Conservation (phyloP, 2,888 invertebrate species). For the Mythimna ferrago region DNA sequence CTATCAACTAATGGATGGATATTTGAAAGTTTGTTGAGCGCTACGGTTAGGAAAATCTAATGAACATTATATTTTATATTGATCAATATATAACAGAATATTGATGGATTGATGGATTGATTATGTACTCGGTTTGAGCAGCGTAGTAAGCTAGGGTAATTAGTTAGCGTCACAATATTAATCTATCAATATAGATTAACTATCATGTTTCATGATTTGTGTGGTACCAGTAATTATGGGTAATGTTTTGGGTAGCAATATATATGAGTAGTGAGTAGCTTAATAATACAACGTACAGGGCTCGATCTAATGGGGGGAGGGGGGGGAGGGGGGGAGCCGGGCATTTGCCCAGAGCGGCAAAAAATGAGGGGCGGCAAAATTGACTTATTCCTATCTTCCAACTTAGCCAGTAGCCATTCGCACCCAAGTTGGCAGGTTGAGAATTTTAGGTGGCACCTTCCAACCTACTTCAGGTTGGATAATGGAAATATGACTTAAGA, state of each 20-base stretch:
- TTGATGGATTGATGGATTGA: constrained; percentile 45
- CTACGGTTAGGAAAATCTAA: constrained; percentile 24
- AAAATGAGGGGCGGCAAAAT: too few relatives aligned
- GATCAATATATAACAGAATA: constrained; percentile 30
- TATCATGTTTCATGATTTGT: constrained; percentile 8
- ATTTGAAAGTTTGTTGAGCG: constrained; percentile 43
- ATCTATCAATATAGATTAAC: constrained; percentile 9
- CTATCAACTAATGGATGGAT: constrained; percentile 64
- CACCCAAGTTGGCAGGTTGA: too few relatives aligned
- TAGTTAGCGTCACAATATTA: constrained; percentile 26
- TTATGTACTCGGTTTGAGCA: constrained; percentile 8
- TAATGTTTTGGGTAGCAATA: not conserved
- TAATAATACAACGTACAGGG: too few relatives aligned
- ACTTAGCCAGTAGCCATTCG: too few relatives aligned
- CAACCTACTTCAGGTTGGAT: too few relatives aligned
- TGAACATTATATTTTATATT: constrained; percentile 28
- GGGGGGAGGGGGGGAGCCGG: too few relatives aligned
- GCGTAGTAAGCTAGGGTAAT: constrained; percentile 18
- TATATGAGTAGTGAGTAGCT: too few relatives aligned
- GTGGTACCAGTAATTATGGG: not conserved
- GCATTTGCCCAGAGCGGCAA: too few relatives aligned
- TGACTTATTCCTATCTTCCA: too few relatives aligned
- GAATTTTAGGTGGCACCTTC: too few relatives aligned
- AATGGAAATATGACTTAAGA: too few relatives aligned
- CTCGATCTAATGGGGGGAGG: too few relatives aligned